These are phyloP conservation scores for Dendrocopos noguchii DNA, from an alignment of 2,113 vertebrate genomes.

Conservation along the genomic window DNA sequence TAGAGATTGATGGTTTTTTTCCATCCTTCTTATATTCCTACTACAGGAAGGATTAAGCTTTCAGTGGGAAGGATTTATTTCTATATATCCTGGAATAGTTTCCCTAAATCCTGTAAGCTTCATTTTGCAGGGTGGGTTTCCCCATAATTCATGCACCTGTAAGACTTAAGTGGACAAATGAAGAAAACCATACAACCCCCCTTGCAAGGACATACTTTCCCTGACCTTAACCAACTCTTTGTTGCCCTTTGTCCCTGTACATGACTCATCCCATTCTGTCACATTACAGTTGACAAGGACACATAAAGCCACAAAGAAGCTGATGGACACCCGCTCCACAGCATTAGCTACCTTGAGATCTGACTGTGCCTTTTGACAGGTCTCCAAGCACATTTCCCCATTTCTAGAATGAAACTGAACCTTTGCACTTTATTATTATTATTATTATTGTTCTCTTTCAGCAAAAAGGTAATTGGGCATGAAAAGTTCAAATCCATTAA, in stretches of 20 bases:
- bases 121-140: not conserved
- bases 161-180: not conserved
- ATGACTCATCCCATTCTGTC: constrained; percentile 1
- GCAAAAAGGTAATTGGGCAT: constrained; percentile 67
- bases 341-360: constrained; percentile 58
- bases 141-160: not conserved
- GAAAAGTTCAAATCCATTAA: constrained; percentile 75
- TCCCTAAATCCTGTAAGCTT: not conserved
- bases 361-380: constrained; percentile 60
- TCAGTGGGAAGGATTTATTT: not conserved
- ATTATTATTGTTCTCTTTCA: constrained; percentile 67
- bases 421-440: constrained; percentile 69
- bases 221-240: constrained; percentile 5
- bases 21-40: not conserved
- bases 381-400: constrained; percentile 45
- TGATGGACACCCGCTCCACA: constrained; percentile 11
- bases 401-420: constrained; percentile 64
- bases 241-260: not conserved
- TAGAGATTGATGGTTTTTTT: not conserved
- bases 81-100: not conserved
- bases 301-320: constrained; percentile 26
- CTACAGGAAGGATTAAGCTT: not conserved
- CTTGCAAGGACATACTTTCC: constrained; percentile 2
- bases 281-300: constrained; percentile 49
- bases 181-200: not conserved